Evolutionary conservation across 2,113 vertebrate species (phyloP), one percentile per base, ranked within the genome.

Genomic region (Crotalus helleri): DNA sequence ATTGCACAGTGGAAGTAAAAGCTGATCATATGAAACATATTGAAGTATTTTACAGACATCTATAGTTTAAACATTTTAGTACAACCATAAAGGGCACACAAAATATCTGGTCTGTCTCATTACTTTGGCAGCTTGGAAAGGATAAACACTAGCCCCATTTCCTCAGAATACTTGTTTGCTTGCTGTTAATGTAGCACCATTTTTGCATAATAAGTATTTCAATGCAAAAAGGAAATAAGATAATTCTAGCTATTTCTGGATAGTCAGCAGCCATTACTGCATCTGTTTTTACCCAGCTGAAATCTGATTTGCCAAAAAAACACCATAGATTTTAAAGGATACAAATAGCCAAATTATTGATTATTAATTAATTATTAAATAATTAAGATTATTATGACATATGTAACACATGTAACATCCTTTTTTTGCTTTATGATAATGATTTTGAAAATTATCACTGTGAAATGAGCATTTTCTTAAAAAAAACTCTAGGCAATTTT

Each of bases 401-500:
- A 89, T n/a, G 87, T 74, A 85, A 87, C 4, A 86, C 7, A 0
- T 33, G 6, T 59, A 94, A 51, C 49, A 51, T 51, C 49, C 1
- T 51, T 91, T n/a, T 91, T 2, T 13, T 59, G 0, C 29, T 74
- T 74, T 33, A 33, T 33, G n/a, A 74, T 33, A 13, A 33, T 17
- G 0, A 58, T 87, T 17, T 49, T 58, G 15, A 86, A 91, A 93
- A 90, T 24, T 86, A 0, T 54, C 64, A 51, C 54, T 39, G 57
- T 88, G 88, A 26, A 11, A 90, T 91, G 92, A 88, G 92, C 85
- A 87, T 87, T 54, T 87, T 21, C 85, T 87, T 87, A 1, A 51
- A 51, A 51, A 49, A 24, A 2, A 39, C 11, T 26, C 21, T 26
- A 13, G 51, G 5, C 2, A 6, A 85, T 95, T 96, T 69, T 86